Percentiles rank a stretch among this genome's conserved stretches.
Conservation (phyloP, 2,797 vertebrate genomes). For the Manis javanica region DNA sequence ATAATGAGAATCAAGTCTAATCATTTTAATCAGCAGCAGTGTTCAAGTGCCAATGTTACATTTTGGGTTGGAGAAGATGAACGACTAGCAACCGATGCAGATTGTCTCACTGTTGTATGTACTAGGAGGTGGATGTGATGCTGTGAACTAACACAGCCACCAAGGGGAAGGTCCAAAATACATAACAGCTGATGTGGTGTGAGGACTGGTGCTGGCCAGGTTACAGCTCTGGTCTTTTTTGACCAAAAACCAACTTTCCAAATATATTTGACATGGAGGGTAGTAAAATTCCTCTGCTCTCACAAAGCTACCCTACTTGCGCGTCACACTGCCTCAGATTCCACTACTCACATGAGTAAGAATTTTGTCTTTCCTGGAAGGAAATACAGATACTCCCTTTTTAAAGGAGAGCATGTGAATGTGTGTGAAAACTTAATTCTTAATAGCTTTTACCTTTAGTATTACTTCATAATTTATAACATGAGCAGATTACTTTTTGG, state of each 20-base stretch:
- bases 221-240: neutral
- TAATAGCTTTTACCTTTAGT: neutral
- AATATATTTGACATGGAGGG: neutral
- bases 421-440: neutral
- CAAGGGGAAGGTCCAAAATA: neutral
- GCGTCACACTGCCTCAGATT: neutral
- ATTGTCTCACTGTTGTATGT: neutral
- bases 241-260: neutral
- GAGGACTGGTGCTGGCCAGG: neutral
- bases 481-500: neutral
- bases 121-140: neutral
- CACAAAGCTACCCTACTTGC: neutral
- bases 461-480: neutral
- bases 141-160: neutral
- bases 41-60: constrained; percentile 72
- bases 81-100: neutral
- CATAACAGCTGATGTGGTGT: neutral
- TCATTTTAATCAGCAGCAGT: constrained; percentile 76
- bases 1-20: constrained; percentile 80
- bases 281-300: neutral
- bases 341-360: neutral
- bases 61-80: constrained; percentile 18
- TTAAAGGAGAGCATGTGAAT: neutral
- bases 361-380: neutral
- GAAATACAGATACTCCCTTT: neutral